phyloP scores from a whole-genome alignment of 2,797 vertebrate species.

The Smutsia temminckii region DNA sequence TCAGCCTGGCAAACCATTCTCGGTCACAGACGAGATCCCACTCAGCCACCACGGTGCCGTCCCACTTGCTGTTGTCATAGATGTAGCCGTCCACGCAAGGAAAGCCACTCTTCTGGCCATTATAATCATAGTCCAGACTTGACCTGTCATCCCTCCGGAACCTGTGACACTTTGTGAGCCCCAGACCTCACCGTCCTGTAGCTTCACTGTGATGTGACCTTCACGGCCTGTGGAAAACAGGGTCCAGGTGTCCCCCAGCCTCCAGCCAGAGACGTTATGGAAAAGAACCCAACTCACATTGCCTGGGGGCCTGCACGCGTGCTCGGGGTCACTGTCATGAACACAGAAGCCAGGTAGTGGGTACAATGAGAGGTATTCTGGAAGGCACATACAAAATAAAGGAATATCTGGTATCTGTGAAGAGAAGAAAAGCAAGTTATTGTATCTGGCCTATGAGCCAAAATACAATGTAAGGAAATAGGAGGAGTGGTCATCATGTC shows the following conservation, averaged over 20 bases:
- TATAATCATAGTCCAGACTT: slow-evolving; percentile 85
- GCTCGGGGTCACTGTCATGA: slow-evolving; percentile 91
- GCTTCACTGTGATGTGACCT: slow-evolving; percentile 87
- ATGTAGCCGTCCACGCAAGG: slow-evolving; percentile 87
- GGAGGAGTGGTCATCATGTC: background rate
- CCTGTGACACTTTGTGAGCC: slow-evolving; percentile 89
- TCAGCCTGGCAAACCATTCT: slow-evolving; percentile 93
- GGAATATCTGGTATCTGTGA: slow-evolving; percentile 92
- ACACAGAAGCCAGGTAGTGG: slow-evolving; percentile 95
- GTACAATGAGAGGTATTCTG: slow-evolving; percentile 94
- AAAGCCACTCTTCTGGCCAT: slow-evolving; percentile 87
- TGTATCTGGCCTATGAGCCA: background rate
- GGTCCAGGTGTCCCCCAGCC: slow-evolving; percentile 87
- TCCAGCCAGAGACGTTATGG: slow-evolving; percentile 85
- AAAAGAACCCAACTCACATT: slow-evolving; percentile 90
- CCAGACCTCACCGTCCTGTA: slow-evolving; percentile 91
- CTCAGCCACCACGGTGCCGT: slow-evolving; percentile 91
- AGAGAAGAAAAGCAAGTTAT: slow-evolving; percentile 47
- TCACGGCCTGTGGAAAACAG: slow-evolving; percentile 81
- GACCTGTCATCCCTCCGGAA: slow-evolving; percentile 82
- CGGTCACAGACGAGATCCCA: slow-evolving; percentile 95
- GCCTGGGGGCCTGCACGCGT: slow-evolving; percentile 87
- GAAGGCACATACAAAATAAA: slow-evolving; percentile 94
- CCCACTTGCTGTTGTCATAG: slow-evolving; percentile 90
- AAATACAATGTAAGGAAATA: background rate